Conservation (phyloP, 1,140 invertebrate species). For the Brachionus paranguensis region DNA sequence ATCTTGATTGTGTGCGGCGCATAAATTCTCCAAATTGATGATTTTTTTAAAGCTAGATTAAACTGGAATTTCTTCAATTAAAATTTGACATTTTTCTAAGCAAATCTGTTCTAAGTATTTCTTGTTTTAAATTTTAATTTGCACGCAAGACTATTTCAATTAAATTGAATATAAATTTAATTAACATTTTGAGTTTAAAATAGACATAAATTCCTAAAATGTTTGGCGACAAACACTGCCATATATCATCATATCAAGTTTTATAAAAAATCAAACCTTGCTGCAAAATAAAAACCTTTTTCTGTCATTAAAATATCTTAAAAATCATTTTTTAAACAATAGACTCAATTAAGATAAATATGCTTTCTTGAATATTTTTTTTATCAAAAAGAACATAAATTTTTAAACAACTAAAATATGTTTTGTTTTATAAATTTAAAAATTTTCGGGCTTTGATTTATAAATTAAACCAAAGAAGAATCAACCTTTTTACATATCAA, state of each 20-base stretch:
- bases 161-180: neutral
- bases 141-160: neutral
- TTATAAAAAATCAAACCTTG: neutral
- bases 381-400: neutral
- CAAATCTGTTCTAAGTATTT: neutral
- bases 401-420: neutral
- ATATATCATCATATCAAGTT: neutral
- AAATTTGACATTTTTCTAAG: neutral
- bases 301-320: neutral
- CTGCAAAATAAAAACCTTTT: neutral
- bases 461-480: no score
- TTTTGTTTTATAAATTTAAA: no score
- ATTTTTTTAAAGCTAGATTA: neutral
- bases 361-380: neutral
- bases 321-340: neutral
- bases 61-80: neutral
- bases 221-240: neutral
- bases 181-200: neutral
- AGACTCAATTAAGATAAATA: neutral
- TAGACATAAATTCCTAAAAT: neutral
- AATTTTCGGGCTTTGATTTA: no score
- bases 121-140: neutral
- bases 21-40: neutral
- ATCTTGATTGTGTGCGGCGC: conserved; percentile 1
- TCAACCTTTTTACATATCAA: no score